Conservation (phyloP, 2,888 invertebrate genomes). For the Antheraea assamensis region DNA sequence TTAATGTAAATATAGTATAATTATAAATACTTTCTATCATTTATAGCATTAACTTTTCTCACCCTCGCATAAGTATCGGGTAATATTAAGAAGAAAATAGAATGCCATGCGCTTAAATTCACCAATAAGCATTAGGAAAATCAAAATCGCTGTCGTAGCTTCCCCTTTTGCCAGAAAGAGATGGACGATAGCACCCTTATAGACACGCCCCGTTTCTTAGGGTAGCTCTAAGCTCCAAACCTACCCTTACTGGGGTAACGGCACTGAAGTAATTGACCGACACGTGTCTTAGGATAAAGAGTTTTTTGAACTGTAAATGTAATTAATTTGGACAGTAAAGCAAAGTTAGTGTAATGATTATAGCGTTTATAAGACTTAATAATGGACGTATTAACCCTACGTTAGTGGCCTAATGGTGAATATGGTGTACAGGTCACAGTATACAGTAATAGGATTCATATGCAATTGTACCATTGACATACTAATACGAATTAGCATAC, state of each 20-base stretch:
- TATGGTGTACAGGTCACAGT: too few relatives aligned
- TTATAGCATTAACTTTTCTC: not conserved
- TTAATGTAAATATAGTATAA: not conserved
- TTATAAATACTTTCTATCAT: not conserved
- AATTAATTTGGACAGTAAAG: not conserved
- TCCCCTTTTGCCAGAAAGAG: conserved; percentile 39
- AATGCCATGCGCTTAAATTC: not conserved
- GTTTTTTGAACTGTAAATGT: not conserved
- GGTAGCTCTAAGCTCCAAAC: conserved; percentile 17
- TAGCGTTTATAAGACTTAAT: not conserved
- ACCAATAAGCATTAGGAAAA: conserved; percentile 6
- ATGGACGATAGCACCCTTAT: conserved; percentile 52
- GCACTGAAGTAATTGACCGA: conserved; percentile 24
- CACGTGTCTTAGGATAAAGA: not conserved
- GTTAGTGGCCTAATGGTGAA: too few relatives aligned
- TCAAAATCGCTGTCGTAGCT: not conserved
- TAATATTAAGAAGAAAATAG: not conserved
- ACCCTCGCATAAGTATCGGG: not conserved
- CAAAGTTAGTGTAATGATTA: not conserved
- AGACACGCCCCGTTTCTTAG: conserved; percentile 67
- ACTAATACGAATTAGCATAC: too few relatives aligned
- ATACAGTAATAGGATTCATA: too few relatives aligned
- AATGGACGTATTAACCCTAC: not conserved
- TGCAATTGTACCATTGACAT: too few relatives aligned
- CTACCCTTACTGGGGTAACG: conserved; percentile 46